Percentiles rank a stretch among this genome's conserved stretches.
These are phyloP conservation scores for Orycteropus afer DNA, from an alignment of 2,113 vertebrate genomes.

Conservation along the genomic window DNA sequence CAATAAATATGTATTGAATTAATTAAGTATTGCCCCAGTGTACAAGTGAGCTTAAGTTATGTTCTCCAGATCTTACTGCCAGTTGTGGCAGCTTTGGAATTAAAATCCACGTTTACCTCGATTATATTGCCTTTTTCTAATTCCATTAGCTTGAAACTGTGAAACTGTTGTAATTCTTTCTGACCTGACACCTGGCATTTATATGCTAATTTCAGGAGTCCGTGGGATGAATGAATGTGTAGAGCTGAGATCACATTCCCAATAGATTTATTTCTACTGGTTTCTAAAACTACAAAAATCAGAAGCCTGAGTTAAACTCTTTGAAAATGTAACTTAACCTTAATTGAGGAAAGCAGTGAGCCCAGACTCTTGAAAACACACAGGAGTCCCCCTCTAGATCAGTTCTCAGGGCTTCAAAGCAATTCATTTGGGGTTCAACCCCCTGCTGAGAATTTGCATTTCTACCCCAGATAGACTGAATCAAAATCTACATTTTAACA, in stretches of 20 bases:
- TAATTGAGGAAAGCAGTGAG: neutral
- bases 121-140: neutral
- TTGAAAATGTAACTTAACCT: no score
- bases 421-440: no score
- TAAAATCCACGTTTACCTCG: neutral
- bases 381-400: neutral
- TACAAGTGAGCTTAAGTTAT: neutral
- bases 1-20: neutral
- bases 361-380: neutral
- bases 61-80: neutral
- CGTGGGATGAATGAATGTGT: neutral
- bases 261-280: neutral
- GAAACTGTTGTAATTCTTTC: neutral
- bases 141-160: neutral
- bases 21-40: neutral
- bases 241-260: neutral
- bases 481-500: no score
- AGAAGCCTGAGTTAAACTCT: neutral
- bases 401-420: no score
- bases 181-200: neutral
- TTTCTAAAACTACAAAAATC: constrained; percentile 9
- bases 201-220: neutral
- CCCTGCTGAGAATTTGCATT: no score
- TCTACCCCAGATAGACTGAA: no score
- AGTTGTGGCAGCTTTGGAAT: neutral